These are phyloP conservation scores for Eretmochelys imbricata DNA, from an alignment of 2,113 vertebrate genomes.

Conservation along the genomic window DNA sequence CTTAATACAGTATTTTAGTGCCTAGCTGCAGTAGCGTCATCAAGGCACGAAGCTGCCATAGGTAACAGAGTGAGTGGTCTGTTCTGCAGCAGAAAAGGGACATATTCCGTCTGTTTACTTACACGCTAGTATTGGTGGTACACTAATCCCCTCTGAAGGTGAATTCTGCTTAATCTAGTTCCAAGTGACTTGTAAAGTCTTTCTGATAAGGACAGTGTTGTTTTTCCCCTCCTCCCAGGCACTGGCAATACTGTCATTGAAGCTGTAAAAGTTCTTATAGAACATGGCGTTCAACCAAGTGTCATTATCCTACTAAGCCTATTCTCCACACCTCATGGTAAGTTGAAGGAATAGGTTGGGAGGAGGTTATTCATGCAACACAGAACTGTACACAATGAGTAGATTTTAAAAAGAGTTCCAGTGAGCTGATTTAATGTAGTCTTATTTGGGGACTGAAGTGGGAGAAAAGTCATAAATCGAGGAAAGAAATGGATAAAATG, in stretches of 20 bases:
- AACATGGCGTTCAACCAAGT: conserved; percentile 91
- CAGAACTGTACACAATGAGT: neutral
- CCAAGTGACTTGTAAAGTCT: neutral
- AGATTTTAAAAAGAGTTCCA: neutral
- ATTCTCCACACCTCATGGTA: conserved; percentile 96
- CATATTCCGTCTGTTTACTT: neutral
- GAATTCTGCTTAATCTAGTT: neutral
- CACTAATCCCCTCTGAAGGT: neutral
- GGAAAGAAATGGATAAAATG: neutral
- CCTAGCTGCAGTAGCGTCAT: neutral
- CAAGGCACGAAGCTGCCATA: neutral
- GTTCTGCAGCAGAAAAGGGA: neutral
- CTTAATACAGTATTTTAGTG: neutral
- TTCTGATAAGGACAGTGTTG: neutral
- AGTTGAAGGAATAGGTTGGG: neutral
- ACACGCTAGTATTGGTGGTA: accelerated
- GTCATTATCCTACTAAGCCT: conserved; percentile 96
- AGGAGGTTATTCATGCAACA: neutral
- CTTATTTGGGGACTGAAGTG: neutral
- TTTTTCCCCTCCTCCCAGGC: conserved; percentile 71
- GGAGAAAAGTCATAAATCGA: neutral
- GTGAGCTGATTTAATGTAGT: neutral
- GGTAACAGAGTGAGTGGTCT: neutral
- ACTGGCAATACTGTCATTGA: conserved; percentile 97
- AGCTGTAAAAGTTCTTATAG: conserved; percentile 93